Evolutionary conservation across 1,140 invertebrate species (phyloP).

Genomic region (Oreohelix idahoensis): DNA sequence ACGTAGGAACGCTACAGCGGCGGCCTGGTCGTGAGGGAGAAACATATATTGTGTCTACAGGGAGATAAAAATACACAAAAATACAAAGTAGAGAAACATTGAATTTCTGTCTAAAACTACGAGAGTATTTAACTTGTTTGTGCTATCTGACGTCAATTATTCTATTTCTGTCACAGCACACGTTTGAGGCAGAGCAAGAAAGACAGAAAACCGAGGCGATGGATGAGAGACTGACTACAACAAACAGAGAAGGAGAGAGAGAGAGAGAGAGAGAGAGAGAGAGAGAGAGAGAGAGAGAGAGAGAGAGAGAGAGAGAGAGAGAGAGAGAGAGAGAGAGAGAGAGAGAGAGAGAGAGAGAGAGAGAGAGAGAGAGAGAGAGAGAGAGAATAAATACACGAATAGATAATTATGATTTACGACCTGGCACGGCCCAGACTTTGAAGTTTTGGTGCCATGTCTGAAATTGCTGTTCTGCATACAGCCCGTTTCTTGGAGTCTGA

Average conservation of each 20-base stretch:
- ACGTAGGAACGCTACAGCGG: too few species aligned
- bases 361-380: background rate
- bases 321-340: background rate
- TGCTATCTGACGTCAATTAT: too few species aligned
- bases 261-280: background rate
- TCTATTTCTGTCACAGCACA: too few species aligned
- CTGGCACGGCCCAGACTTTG: background rate
- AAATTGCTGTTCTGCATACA: background rate
- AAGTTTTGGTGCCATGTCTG: background rate
- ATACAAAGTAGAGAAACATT: too few species aligned
- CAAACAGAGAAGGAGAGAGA: background rate
- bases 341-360: slow-evolving; percentile 1
- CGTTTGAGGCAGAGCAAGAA: too few species aligned
- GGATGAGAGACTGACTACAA: background rate
- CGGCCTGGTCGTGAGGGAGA: too few species aligned
- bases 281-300: background rate
- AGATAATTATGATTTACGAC: background rate
- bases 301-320: slow-evolving; percentile 9
- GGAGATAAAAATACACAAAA: too few species aligned
- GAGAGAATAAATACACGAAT: background rate
- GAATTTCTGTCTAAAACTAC: too few species aligned
- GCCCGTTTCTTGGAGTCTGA: background rate
- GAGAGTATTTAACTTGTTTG: too few species aligned
- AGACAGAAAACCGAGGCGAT: background rate
- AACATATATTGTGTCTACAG: too few species aligned